A percentile compares a stretch with the other conserved stretches of the same genome.
phyloP scores from a whole-genome alignment of 92 coral and sea anemone genomes.

The Heliopora coerulea region DNA sequence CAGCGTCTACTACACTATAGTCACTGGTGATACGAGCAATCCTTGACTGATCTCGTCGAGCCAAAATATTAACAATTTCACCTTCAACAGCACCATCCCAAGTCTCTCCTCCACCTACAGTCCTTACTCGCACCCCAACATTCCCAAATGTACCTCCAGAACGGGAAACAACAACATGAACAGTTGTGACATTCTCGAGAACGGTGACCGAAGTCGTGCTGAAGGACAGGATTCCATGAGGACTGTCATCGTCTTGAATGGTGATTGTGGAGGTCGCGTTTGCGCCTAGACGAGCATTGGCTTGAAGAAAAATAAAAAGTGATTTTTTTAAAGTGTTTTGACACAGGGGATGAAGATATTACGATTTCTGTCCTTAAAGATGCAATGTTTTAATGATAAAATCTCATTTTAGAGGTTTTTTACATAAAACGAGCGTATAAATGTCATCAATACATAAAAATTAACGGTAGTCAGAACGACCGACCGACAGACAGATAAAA shows the following conservation, averaged over 20 bases:
- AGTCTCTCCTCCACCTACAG: constrained; percentile 90
- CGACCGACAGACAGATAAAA: no score
- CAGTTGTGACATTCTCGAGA: constrained; percentile 66
- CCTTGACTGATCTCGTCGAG: constrained; percentile 53
- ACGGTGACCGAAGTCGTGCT: constrained; percentile 57
- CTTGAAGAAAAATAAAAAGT: constrained; percentile 49
- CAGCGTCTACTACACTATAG: constrained; percentile 53
- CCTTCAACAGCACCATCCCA: constrained; percentile 65
- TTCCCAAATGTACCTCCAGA: constrained; percentile 84
- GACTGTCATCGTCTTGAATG: constrained; percentile 85
- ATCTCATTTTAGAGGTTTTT: no score
- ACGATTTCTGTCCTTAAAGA: no score
- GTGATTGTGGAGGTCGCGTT: constrained; percentile 63
- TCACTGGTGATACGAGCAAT: constrained; percentile 73
- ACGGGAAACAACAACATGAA: constrained; percentile 68
- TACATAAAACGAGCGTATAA: no score
- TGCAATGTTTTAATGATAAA: no score
- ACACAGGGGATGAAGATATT: no score
- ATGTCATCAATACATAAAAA: no score
- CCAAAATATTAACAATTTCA: constrained; percentile 56
- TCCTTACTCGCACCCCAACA: constrained; percentile 84
- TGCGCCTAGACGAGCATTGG: constrained; percentile 66
- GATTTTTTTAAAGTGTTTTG: no score
- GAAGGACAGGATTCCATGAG: constrained; percentile 77
- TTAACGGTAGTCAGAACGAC: no score